A percentile compares a stretch with the other conserved stretches of the same genome.
These are phyloP conservation scores for Batillaria attramentaria DNA, from an alignment of 1,140 invertebrate species.

Conservation along the genomic window DNA sequence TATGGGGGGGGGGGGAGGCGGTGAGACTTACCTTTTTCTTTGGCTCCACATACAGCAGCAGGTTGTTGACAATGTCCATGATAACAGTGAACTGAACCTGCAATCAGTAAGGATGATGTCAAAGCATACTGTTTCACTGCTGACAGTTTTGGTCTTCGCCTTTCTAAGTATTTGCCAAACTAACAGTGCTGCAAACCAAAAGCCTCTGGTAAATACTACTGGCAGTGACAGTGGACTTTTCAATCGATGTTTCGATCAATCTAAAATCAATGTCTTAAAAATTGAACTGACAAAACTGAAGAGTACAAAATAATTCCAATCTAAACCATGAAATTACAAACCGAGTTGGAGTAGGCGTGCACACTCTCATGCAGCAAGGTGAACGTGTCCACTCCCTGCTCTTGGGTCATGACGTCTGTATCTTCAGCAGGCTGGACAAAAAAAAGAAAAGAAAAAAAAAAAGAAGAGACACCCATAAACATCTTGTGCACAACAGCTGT, in stretches of 20 bases:
- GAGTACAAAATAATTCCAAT: no score
- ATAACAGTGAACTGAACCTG: conserved; percentile 90
- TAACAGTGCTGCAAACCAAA: no score
- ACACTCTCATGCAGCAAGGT: conserved; percentile 98
- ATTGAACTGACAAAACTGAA: no score
- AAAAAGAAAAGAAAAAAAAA: not conserved
- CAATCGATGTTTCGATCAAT: no score
- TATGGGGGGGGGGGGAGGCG: no score
- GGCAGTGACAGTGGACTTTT: no score
- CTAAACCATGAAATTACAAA: conserved; percentile 73
- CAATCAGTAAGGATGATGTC: conserved; percentile 6
- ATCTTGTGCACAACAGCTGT: no score
- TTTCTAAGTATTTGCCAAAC: no score
- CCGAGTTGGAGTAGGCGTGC: conserved; percentile 96
- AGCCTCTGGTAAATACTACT: no score
- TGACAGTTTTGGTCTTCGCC: no score
- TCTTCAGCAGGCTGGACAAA: conserved; percentile 63
- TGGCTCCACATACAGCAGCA: conserved; percentile 96
- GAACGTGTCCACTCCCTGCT: conserved; percentile 95
- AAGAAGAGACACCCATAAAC: not conserved
- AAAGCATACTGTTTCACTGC: no score
- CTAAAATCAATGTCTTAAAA: no score
- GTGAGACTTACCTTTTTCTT: conserved; percentile 83
- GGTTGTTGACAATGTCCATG: conserved; percentile 96
- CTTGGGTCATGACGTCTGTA: conserved; percentile 73